These are phyloP conservation scores for Eciton burchellii DNA, from an alignment of 1,140 invertebrate species.

Conservation along the genomic window DNA sequence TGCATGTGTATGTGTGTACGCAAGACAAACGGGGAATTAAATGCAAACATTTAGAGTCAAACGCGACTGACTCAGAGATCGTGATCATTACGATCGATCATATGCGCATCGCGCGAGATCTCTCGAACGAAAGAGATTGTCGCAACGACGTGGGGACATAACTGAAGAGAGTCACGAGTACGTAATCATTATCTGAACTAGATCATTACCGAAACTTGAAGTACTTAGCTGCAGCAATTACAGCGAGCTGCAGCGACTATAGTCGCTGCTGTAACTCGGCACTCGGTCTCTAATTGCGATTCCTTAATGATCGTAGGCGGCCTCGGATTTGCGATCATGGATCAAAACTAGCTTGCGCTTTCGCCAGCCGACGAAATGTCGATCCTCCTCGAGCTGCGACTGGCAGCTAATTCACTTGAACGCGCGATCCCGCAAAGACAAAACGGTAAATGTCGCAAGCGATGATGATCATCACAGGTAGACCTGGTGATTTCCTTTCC, in stretches of 20 bases:
- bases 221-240: not conserved
- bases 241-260: too few relatives aligned
- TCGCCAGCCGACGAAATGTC: not conserved
- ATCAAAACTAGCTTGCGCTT: not conserved
- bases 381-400: not conserved
- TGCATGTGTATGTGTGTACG: too few relatives aligned
- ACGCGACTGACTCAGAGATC: conserved; percentile 9
- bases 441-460: not conserved
- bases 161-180: not conserved
- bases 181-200: not conserved
- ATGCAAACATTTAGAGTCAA: conserved; percentile 42
- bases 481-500: not conserved
- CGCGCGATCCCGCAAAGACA: not conserved
- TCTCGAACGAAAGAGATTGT: not conserved
- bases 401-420: not conserved
- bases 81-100: conserved; percentile 4
- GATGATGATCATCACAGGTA: not conserved
- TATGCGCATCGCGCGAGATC: conserved; percentile 7
- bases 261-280: not conserved
- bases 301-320: not conserved
- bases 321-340: not conserved
- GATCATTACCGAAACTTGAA: too few relatives aligned
- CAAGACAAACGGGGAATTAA: conserved; percentile 1
- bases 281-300: not conserved
- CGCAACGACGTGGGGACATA: not conserved